phyloP scores from a whole-genome alignment of 2,888 invertebrate genomes.

The Augochlorella aurata region DNA sequence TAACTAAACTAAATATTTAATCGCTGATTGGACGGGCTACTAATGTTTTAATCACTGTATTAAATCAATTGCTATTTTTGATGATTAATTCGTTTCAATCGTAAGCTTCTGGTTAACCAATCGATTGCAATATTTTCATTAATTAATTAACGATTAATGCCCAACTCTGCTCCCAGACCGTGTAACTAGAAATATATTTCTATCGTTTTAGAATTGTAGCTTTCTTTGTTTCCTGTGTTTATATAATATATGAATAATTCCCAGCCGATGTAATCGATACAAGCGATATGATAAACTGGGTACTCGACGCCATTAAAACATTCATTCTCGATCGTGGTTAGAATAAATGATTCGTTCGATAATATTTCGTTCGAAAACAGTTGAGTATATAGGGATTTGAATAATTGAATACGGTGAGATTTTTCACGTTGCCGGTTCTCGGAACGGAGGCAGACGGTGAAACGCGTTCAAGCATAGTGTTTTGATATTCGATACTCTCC shows the following conservation, averaged over 20 bases:
- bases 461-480: conserved; percentile 18
- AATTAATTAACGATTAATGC: background rate
- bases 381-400: background rate
- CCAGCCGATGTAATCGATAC: conserved; percentile 27
- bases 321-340: background rate
- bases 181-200: conserved; percentile 48
- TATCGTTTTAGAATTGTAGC: conserved; percentile 44
- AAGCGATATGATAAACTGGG: conserved; percentile 1
- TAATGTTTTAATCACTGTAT: background rate
- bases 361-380: conserved; percentile 9
- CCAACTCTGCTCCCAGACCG: conserved; percentile 13
- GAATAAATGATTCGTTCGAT: background rate
- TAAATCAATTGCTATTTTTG: background rate
- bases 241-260: conserved; percentile 54
- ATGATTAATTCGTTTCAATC: background rate
- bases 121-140: background rate
- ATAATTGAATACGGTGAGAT: background rate
- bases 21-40: background rate
- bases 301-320: conserved; percentile 4
- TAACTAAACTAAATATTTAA: background rate
- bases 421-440: background rate
- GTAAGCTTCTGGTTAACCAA: background rate
- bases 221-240: conserved; percentile 42
- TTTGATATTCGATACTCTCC: conserved; percentile 26
- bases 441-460: background rate